phyloP scores from a whole-genome alignment of 2,113 vertebrate species.

The Pagrus major region DNA sequence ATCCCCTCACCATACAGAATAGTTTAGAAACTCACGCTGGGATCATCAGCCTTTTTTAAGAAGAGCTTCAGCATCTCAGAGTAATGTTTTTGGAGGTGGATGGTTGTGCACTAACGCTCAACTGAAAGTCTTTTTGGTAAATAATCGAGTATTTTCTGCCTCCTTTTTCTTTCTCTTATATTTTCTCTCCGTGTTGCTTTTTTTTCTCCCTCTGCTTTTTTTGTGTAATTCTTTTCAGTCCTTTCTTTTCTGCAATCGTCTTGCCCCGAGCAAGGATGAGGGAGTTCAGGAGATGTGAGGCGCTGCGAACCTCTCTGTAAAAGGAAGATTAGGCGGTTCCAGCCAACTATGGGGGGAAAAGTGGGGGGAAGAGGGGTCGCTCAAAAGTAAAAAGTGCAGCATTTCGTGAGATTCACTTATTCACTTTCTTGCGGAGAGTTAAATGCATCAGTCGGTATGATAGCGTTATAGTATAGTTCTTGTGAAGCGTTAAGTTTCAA shows the following conservation, averaged over 20 bases:
- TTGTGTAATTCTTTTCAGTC: background rate
- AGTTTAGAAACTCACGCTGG: background rate
- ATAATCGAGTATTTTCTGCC: background rate
- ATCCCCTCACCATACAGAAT: background rate
- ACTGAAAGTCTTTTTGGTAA: background rate
- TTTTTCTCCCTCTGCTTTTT: constrained; percentile 1
- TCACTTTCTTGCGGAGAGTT: background rate
- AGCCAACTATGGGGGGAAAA: constrained; percentile 24
- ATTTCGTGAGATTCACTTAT: background rate
- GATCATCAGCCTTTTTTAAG: background rate
- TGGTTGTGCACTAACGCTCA: background rate
- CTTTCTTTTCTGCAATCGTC: constrained; percentile 13
- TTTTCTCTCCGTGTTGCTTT: background rate
- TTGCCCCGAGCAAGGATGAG: constrained; percentile 37
- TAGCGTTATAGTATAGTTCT: too few species aligned
- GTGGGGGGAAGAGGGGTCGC: background rate
- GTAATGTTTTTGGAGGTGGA: background rate
- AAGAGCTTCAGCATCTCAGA: background rate
- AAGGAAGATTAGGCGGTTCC: constrained; percentile 60
- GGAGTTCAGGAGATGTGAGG: constrained; percentile 18
- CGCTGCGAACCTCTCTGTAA: constrained; percentile 71
- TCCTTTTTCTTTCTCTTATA: background rate
- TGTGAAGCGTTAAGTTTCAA: too few species aligned
- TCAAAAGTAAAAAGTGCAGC: constrained; percentile 33
- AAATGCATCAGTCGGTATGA: too few species aligned